These are phyloP conservation scores for Muntiacus reevesi DNA, from an alignment of 2,113 vertebrate genomes.

Conservation along the genomic window DNA sequence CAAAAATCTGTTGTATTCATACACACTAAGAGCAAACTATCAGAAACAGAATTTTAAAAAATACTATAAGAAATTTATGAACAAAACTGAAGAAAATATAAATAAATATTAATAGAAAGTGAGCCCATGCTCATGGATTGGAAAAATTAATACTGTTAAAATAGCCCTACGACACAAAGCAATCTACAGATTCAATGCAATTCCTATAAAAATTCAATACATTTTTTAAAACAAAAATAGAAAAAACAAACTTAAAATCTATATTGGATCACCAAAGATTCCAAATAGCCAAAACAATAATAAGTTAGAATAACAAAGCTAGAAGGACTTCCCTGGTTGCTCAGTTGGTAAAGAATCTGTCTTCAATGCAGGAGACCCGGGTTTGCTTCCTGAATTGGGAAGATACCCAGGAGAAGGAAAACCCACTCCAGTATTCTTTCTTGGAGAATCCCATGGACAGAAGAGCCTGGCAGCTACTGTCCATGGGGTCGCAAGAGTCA, in stretches of 20 bases:
- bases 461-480: not conserved
- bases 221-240: not conserved
- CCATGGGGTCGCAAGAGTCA: not conserved
- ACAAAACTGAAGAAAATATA: not conserved
- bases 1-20: not conserved
- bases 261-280: not conserved
- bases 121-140: not conserved
- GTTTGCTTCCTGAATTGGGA: not conserved
- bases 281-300: not conserved
- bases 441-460: not conserved
- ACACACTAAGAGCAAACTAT: not conserved
- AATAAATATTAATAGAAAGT: not conserved
- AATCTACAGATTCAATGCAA: not conserved
- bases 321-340: fast-evolving
- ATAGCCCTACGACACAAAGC: not conserved
- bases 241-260: not conserved
- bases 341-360: not conserved
- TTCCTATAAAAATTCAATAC: not conserved
- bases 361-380: not conserved
- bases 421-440: not conserved
- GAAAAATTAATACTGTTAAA: not conserved
- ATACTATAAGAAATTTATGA: not conserved
- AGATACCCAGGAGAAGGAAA: not conserved
- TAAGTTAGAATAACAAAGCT: not conserved
- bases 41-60: not conserved